A percentile compares a stretch with the other conserved stretches of the same genome.
These are phyloP conservation scores for Tortricodes alternella DNA, from an alignment of 2,888 invertebrate species.

Conservation along the genomic window DNA sequence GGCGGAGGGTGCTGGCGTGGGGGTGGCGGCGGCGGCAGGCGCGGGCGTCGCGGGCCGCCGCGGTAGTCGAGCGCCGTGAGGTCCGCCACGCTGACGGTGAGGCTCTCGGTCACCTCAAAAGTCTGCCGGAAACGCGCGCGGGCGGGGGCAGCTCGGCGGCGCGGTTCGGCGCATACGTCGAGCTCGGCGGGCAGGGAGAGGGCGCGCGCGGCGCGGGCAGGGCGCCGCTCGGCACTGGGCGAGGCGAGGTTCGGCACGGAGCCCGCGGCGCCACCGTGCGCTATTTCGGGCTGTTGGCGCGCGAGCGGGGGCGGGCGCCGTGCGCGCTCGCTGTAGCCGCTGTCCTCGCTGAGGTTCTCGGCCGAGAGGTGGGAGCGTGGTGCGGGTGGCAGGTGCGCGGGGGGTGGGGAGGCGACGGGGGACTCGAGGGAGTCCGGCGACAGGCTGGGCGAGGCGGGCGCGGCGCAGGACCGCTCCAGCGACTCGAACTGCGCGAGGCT, in stretches of 20 bases:
- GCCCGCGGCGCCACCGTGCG: slow-evolving; percentile 58
- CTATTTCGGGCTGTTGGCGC: slow-evolving; percentile 64
- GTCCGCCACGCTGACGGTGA: slow-evolving; percentile 85
- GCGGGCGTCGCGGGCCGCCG: slow-evolving; percentile 60
- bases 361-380: slow-evolving; percentile 84
- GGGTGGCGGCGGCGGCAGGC: slow-evolving; percentile 68
- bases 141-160: slow-evolving; percentile 53
- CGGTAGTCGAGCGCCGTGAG: slow-evolving; percentile 83
- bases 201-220: slow-evolving; percentile 68
- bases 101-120: slow-evolving; percentile 73
- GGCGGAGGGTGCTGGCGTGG: slow-evolving; percentile 57
- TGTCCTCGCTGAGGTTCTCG: slow-evolving; percentile 91
- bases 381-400: slow-evolving; percentile 51
- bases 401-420: slow-evolving; percentile 68
- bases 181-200: slow-evolving; percentile 85
- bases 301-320: slow-evolving; percentile 65
- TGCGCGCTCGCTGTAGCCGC: slow-evolving; percentile 87
- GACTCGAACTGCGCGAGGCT: slow-evolving; percentile 93
- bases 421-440: slow-evolving; percentile 78
- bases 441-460: slow-evolving; percentile 70
- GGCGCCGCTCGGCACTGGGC: slow-evolving; percentile 61
- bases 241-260: slow-evolving; percentile 67
- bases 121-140: slow-evolving; percentile 73
- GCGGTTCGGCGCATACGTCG: slow-evolving; percentile 82
- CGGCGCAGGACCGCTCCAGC: slow-evolving; percentile 84